Base-by-base conservation (phyloP, 2,888 invertebrate genomes). In the Amiota communis region DNA sequence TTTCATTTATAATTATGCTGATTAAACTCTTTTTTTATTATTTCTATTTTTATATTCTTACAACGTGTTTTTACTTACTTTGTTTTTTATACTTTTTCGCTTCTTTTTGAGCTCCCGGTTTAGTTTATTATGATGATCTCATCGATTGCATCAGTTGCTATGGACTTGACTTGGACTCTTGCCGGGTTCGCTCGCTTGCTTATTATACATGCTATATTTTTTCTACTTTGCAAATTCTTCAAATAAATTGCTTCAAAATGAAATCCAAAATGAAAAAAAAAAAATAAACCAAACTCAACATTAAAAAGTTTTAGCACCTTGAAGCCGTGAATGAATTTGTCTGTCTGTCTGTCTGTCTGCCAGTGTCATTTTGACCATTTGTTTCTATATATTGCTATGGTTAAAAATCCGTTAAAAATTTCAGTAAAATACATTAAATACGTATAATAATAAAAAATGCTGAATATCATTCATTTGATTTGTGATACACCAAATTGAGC, bases 111-210 rank as follows among this genome's bases (percentile, higher is more conserved):
- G 36, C 49, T 73, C 71, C 49, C 36, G 36, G 47, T 20, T 56
- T 69, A 57, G 47, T 61, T 57, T 56, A 51, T 49, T 75, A 69
- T 59, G 85, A 85, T 85, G 85, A 85, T 81, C 85, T 85, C 87
- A 85, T 85, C 85, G 85, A 84, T 87, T 86, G 85, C 87, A 84
- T 85, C 87, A 87, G 79, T 80, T 36, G 36, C 36, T 36, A 36
- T 6, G 8, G 36, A 36, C 36, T 36, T 36, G 36, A 36, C 36
- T 36, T 36, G 36, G 36, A 36, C 36, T 36, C 36, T 81, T 82
- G 48, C 70, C 48, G 47, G 36, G 36, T 36, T 6, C 20, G 53
- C 53, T 53, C 53, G 13, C 53, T 73, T 69, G 51, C 12, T 61
- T 72, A 48, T 73, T 72, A 72, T 73, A 61, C 51, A 36, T 63